Evolutionary conservation across 2,888 invertebrate species (phyloP), one percentile per base, ranked within the genome.

Genomic region (Lasioglossum zephyrum): DNA sequence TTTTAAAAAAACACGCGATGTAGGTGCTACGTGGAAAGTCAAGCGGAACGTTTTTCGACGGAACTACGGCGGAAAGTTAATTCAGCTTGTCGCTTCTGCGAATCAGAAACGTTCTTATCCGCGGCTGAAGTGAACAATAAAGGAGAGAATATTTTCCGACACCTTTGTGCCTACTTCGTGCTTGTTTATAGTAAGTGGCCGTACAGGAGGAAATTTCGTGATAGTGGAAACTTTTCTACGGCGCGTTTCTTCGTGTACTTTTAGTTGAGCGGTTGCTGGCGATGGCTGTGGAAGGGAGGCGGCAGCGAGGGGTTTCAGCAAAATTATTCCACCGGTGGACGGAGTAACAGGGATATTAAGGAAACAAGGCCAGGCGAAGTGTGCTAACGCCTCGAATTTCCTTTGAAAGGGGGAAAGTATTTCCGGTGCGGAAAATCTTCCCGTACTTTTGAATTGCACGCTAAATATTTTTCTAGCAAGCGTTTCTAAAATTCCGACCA

Each of bases 301-400:
- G 49, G 69, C 36, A 41, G 70, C 77, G 77, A 72, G 73, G 22
- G 49, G 72, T 44, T 74, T 69, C 49, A 22, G 69, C 31, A 39
- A 77, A 82, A 87, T 83, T 87, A 74, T 87, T 85, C 77, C 70
- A 57, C 60, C 84, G 77, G 82, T 80, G 53, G 73, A 80, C 76
- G 53, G 73, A 78, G 72, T 72, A 44, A 39, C 79, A 53, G 66
- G 73, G 77, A 90, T 78, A 80, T 84, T 89, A 85, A 87, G 82
- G 81, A 84, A 85, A 89, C 78, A 80, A 66, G 77, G 73, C 73
- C 77, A 77, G 72, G 76, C 80, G 87, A 83, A 84, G 78, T 70
- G 79, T 75, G 57, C 60, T 76, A 66, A 73, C 75, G 66, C 73
- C 60, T 77, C 70, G 49, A 87, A 85, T 81, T 79, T 84, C 72